A percentile compares a stretch with the other conserved stretches of the same genome.
These are phyloP conservation scores for Pyrocoelia pectoralis DNA, from an alignment of 2,888 invertebrate genomes.

Conservation along the genomic window DNA sequence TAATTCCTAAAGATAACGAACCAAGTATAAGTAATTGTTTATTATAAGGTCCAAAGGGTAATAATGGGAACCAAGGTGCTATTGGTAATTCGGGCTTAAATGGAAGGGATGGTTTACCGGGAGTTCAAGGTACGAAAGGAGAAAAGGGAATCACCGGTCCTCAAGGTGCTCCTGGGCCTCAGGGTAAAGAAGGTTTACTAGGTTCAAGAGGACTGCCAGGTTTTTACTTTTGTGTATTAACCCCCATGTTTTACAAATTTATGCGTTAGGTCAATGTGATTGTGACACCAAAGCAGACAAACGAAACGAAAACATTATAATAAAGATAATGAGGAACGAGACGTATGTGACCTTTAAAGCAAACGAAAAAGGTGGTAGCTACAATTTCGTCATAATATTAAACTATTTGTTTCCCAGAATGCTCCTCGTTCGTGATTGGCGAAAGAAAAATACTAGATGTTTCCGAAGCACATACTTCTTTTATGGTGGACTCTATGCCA, in stretches of 20 bases:
- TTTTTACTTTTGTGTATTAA: neutral
- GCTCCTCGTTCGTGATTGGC: slow-evolving; percentile 69
- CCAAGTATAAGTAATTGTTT: no score
- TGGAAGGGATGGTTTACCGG: neutral
- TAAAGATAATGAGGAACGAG: no score
- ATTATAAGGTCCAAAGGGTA: neutral
- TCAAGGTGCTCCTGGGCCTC: neutral
- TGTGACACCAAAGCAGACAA: no score
- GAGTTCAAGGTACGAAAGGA: neutral
- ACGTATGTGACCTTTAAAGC: no score
- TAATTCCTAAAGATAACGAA: no score
- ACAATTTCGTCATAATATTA: no score
- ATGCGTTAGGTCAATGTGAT: slow-evolving; percentile 11
- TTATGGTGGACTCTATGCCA: slow-evolving; percentile 81
- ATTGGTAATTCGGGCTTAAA: no score
- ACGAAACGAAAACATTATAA: no score
- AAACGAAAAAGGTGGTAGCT: no score
- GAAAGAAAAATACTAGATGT: slow-evolving; percentile 89
- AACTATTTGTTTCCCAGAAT: no score
- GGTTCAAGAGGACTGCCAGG: slow-evolving; percentile 8
- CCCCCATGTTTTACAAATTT: neutral
- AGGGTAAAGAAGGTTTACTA: neutral
- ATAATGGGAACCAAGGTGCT: no score
- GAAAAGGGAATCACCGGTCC: no score
- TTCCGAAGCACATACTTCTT: slow-evolving; percentile 80